Percentiles rank a stretch among this genome's conserved stretches.
Evolutionary conservation across 2,888 invertebrate genomes (phyloP).

Genomic region (Pogonocherus hispidulus): DNA sequence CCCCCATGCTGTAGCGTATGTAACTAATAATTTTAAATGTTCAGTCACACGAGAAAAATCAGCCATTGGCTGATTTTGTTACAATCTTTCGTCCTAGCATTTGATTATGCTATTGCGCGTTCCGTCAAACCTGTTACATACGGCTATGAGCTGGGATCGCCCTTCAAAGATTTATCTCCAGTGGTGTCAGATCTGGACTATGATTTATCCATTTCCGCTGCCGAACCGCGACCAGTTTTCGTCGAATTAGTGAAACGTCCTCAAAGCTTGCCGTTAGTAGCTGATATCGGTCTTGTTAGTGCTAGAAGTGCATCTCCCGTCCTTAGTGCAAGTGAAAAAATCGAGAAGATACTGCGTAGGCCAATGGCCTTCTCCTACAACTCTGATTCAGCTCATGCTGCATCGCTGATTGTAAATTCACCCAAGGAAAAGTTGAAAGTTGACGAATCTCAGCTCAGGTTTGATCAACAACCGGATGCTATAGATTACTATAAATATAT

Average conservation of each 20-base stretch:
- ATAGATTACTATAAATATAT: constrained; percentile 51
- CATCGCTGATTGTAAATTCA: constrained; percentile 7
- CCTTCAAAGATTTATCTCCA: constrained; percentile 38
- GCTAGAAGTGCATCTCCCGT: constrained; percentile 38
- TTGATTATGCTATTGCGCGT: constrained; percentile 14
- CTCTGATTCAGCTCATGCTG: constrained; percentile 34
- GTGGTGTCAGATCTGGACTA: not conserved
- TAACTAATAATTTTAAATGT: constrained; percentile 17
- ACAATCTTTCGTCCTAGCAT: constrained; percentile 6
- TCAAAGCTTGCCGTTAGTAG: constrained; percentile 49
- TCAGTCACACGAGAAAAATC: constrained; percentile 13
- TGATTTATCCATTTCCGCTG: constrained; percentile 51
- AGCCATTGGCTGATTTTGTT: constrained; percentile 22
- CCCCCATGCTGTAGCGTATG: constrained; percentile 23
- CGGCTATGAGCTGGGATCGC: constrained; percentile 29
- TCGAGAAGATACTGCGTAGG: constrained; percentile 59
- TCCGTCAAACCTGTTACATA: constrained; percentile 30
- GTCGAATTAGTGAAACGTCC: constrained; percentile 47
- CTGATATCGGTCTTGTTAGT: constrained; percentile 39
- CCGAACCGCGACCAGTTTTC: constrained; percentile 57
- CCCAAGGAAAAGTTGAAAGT: constrained; percentile 22
- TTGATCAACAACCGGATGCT: constrained; percentile 47
- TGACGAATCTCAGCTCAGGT: constrained; percentile 32
- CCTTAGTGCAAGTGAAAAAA: constrained; percentile 58
- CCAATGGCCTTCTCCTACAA: constrained; percentile 62